Percentiles rank a stretch among this genome's conserved stretches.
Evolutionary conservation across 1,140 invertebrate species (phyloP).

Genomic region (Leguminivora glycinivorella): DNA sequence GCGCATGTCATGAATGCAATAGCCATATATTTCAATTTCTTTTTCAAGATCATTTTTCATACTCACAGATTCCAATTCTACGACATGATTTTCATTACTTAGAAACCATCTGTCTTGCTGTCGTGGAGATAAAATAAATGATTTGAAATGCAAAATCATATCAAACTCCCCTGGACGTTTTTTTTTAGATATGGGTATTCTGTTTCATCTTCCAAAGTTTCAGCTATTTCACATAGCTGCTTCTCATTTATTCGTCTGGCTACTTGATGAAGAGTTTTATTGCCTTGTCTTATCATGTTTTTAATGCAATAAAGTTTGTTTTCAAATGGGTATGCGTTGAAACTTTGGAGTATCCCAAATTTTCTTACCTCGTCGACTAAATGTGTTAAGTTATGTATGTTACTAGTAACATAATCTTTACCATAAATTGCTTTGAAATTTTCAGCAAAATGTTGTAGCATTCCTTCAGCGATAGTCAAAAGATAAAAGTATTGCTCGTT

Average conservation of each 20-base stretch:
- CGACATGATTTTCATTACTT: background rate
- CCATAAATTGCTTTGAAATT: conserved; percentile 37
- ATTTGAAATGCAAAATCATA: conserved; percentile 18
- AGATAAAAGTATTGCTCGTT: conserved; percentile 34
- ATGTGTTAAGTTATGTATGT: conserved; percentile 44
- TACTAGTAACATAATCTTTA: conserved; percentile 42
- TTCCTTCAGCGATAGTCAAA: conserved; percentile 33
- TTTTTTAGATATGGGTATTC: conserved; percentile 16
- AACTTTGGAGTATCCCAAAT: conserved; percentile 41
- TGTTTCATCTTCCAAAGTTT: background rate
- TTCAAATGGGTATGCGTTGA: conserved; percentile 46
- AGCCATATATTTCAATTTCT: conserved; percentile 4
- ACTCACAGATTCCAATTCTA: conserved; percentile 8
- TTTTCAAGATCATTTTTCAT: background rate
- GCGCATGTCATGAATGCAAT: background rate
- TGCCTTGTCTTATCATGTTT: conserved; percentile 37
- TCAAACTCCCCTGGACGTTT: background rate
- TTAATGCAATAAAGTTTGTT: conserved; percentile 42
- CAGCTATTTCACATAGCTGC: background rate
- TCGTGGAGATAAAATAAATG: conserved; percentile 29
- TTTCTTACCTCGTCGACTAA: conserved; percentile 43
- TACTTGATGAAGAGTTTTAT: conserved; percentile 40
- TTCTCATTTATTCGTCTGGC: conserved; percentile 39
- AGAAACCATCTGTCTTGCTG: conserved; percentile 32
- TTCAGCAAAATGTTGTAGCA: conserved; percentile 33